phyloP scores from a whole-genome alignment of 2,888 invertebrate species.

The Campoplex nolae region DNA sequence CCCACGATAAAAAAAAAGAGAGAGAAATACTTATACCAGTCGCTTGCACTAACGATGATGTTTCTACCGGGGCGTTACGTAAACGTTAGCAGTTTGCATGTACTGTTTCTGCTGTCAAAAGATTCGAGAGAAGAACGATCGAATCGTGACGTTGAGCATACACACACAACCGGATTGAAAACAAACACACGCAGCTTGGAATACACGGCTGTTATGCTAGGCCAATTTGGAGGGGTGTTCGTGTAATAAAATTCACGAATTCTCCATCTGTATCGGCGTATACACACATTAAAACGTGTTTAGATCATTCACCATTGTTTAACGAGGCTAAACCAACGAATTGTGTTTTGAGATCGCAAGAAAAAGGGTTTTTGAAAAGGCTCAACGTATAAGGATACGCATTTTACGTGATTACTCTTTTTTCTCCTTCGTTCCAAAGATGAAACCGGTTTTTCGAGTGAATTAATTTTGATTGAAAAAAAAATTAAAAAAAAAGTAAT shows the following conservation, averaged over 20 bases:
- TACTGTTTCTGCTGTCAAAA: conserved; percentile 40
- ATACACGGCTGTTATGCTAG: conserved; percentile 40
- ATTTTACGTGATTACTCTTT: neutral
- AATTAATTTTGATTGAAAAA: neutral
- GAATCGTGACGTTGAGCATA: conserved; percentile 1
- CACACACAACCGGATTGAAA: neutral
- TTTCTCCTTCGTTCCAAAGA: neutral
- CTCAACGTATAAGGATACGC: neutral
- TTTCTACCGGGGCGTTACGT: conserved; percentile 72
- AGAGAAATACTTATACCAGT: conserved; percentile 53
- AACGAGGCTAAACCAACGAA: conserved; percentile 14
- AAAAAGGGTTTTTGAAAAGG: neutral
- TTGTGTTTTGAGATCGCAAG: neutral
- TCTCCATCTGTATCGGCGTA: neutral
- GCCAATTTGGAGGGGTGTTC: conserved; percentile 16
- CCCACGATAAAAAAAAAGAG: conserved; percentile 64
- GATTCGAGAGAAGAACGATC: conserved; percentile 47
- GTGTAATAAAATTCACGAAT: conserved; percentile 18
- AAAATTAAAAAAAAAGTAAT: neutral
- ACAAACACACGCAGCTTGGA: conserved; percentile 41
- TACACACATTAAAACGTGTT: conserved; percentile 7
- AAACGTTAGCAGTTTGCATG: conserved; percentile 51
- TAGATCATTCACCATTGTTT: conserved; percentile 10
- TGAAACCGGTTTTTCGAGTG: neutral
- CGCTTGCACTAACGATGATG: conserved; percentile 77